phyloP scores from a whole-genome alignment of 2,797 vertebrate species.

The Darevskia nairensis region DNA sequence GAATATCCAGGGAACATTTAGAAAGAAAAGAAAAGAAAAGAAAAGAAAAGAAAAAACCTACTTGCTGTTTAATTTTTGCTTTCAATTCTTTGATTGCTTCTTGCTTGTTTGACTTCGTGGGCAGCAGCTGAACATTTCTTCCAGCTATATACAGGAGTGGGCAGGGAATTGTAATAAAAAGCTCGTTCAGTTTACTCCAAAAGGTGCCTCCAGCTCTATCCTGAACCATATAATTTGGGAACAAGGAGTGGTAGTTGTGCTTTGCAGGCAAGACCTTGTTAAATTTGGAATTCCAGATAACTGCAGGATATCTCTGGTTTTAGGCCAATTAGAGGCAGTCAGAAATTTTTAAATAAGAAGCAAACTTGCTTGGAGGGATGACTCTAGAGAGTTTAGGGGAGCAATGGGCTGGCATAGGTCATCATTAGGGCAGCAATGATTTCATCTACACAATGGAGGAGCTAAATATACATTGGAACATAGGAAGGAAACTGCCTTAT shows the following conservation, averaged over 20 bases:
- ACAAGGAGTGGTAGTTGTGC: background rate
- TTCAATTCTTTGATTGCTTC: slow-evolving; percentile 19
- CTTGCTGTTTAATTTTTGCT: slow-evolving; percentile 30
- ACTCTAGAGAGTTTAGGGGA: too few relatives aligned
- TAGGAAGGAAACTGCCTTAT: too few relatives aligned
- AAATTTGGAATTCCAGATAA: background rate
- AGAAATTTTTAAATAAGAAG: too few relatives aligned
- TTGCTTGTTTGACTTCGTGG: slow-evolving; percentile 9
- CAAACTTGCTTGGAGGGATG: too few relatives aligned
- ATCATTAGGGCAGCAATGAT: too few relatives aligned
- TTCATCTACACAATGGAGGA: too few relatives aligned
- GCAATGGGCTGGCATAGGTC: too few relatives aligned
- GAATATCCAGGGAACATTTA: slow-evolving; percentile 12
- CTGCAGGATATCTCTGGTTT: background rate
- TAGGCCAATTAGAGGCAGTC: background rate
- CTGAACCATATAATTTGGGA: background rate
- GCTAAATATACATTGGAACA: too few relatives aligned
- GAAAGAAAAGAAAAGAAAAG: background rate
- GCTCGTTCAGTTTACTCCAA: background rate
- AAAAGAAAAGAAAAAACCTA: background rate
- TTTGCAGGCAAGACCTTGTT: background rate
- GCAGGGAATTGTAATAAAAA: background rate
- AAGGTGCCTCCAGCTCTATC: background rate
- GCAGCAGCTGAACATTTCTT: slow-evolving; percentile 9
- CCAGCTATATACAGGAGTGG: background rate